Evolutionary conservation across 2,113 vertebrate genomes (phyloP).

Genomic region (Bambusicola thoracicus): DNA sequence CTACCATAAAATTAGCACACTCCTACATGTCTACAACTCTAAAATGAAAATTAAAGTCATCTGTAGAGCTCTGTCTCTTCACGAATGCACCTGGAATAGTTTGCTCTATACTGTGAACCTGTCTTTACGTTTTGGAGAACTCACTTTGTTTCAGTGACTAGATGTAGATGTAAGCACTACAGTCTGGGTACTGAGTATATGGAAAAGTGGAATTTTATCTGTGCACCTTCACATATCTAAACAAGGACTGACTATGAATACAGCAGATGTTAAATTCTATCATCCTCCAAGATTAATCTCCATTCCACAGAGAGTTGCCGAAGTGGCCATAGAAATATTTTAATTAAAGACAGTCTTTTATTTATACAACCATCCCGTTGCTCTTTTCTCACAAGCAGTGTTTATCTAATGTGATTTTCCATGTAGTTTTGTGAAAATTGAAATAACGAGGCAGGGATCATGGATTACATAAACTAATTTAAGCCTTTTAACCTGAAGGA

Average conservation of each 20-base stretch:
- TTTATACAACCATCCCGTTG: not conserved
- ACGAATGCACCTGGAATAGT: not conserved
- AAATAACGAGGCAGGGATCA: not conserved
- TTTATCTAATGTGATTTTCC: not conserved
- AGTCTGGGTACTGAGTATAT: not conserved
- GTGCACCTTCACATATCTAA: not conserved
- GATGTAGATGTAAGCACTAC: not conserved
- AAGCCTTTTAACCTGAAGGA: not conserved
- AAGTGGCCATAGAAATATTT: not conserved
- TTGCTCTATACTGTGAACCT: not conserved
- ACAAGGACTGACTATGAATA: not conserved
- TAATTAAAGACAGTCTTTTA: not conserved
- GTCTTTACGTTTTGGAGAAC: not conserved
- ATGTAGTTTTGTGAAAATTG: not conserved
- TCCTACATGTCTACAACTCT: not conserved
- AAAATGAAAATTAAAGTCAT: not conserved
- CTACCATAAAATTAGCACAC: not conserved
- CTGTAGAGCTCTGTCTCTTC: not conserved
- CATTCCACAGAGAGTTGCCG: not conserved
- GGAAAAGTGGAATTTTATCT: not conserved
- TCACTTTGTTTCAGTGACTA: not conserved
- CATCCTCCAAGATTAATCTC: not conserved
- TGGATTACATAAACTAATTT: not conserved
- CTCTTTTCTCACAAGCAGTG: not conserved
- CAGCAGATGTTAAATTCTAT: not conserved